Base-by-base conservation (phyloP, 2,797 vertebrate species). In the Vultur gryphus region DNA sequence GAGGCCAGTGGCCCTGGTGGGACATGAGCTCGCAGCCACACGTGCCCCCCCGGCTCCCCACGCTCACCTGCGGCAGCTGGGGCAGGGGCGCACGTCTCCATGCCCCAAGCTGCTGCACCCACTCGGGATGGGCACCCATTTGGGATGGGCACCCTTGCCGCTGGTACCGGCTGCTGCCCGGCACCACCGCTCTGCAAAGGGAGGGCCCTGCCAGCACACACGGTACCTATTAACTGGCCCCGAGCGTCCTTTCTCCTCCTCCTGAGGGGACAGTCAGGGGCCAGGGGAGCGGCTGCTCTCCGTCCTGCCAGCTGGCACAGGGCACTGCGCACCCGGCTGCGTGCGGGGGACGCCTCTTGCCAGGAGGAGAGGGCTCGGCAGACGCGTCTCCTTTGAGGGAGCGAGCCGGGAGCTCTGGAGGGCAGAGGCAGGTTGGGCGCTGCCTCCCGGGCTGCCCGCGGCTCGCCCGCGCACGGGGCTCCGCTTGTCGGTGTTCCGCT, bases 1-100 rank as follows among this genome's bases (percentile, higher is more conserved):
- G 84, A 97, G 95, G 95, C 59, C 92, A 85, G 62, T 19, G 52
- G 94, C 87, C 75, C 95, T 91, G 90, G 75, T 91, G 91, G 89
- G 87, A 92, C 71, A 6, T 0, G 46, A 85, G 67, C 89, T 95
- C 23, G 10, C 8, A 64, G 95, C 66, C 39, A 13, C 48, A 0
- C 62, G 41, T 29, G 77, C 65, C 73, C 83, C 48, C 46, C 11
- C 13, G 5, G 78, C 73, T 89, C 67, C 73, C 59, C 18, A 13
- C 3, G 0, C 83, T 73, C 64, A 14, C 83, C 73, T 24, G 35
- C 33, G 4, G 91, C 85, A 64, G 17, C 87, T 43, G 6, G 0
- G 82, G 11, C 54, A 64, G 35, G 4, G 48, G 33, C 31, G 35
- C 61, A 4, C 0, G 0, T n/a, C 54, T 19, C 58, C 25, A 1